Conservation (phyloP, 2,797 vertebrate species). For the Hafferia zeledoni region DNA sequence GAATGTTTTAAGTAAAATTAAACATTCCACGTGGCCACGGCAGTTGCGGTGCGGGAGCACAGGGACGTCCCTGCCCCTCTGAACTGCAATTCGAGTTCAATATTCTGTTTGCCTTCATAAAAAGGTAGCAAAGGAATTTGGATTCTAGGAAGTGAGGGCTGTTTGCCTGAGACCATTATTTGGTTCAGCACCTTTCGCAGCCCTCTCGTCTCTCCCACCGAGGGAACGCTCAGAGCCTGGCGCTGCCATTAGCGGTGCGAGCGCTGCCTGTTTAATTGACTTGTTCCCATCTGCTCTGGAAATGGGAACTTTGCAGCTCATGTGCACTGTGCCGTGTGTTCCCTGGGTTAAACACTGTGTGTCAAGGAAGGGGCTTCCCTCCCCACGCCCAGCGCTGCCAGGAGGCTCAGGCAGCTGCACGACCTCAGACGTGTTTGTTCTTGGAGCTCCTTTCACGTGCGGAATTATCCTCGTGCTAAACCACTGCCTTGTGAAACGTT, state of each 20-base stretch:
- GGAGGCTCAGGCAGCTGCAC: neutral
- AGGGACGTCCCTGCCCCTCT: slow-evolving; percentile 13
- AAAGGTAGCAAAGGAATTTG: slow-evolving; percentile 25
- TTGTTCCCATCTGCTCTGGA: slow-evolving; percentile 38
- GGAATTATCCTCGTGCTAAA: slow-evolving; percentile 22
- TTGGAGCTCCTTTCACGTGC: neutral
- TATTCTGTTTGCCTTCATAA: slow-evolving; percentile 4
- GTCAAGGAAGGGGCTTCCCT: neutral
- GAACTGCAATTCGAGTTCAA: slow-evolving; percentile 27
- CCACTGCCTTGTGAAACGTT: neutral
- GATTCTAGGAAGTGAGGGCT: neutral
- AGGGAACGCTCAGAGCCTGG: neutral
- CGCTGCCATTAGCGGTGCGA: neutral
- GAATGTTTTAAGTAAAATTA: slow-evolving; percentile 64
- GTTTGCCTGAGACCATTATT: neutral
- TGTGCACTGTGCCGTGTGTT: neutral
- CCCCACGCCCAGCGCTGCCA: neutral
- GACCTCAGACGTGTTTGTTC: neutral
- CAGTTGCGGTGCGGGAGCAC: neutral
- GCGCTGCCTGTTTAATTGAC: neutral
- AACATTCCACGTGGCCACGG: slow-evolving; percentile 47
- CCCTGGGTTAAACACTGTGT: neutral
- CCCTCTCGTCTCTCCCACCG: neutral
- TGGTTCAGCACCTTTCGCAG: neutral
- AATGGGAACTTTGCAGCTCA: slow-evolving; percentile 3